These are phyloP conservation scores for Zele albiditarsus DNA, from an alignment of 2,888 invertebrate species.

Conservation along the genomic window DNA sequence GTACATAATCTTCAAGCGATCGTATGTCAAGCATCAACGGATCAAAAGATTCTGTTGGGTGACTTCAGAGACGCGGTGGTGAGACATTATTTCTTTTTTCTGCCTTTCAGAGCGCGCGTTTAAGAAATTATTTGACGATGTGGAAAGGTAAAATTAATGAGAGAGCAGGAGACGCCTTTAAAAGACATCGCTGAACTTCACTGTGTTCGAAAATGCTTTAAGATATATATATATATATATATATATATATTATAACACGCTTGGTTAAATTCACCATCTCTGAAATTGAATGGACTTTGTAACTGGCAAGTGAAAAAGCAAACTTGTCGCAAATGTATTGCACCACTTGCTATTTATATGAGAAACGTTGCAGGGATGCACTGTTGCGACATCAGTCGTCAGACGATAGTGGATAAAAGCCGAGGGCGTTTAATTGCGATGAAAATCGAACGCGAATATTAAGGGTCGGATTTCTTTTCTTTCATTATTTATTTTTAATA, in stretches of 20 bases:
- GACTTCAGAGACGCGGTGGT: conserved; percentile 1
- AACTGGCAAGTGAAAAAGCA: background rate
- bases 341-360: conserved; percentile 13
- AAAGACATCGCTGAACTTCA: background rate
- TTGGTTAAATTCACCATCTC: background rate
- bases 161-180: conserved; percentile 17
- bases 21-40: conserved; percentile 16
- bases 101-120: conserved; percentile 4
- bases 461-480: conserved; percentile 17
- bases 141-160: conserved; percentile 30
- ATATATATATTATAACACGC: background rate
- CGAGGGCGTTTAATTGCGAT: conserved; percentile 10
- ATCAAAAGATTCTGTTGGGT: conserved; percentile 17
- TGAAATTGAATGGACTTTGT: conserved; percentile 31
- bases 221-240: background rate
- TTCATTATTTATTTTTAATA: conserved; percentile 21
- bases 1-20: background rate
- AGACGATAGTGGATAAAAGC: conserved; percentile 11
- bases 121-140: conserved; percentile 24
- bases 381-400: conserved; percentile 23
- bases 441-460: background rate
- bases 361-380: background rate
- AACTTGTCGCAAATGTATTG: conserved; percentile 3
- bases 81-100: background rate
- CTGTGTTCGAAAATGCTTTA: background rate